Evolutionary conservation across 1,140 invertebrate species (phyloP).

Genomic region (Varroa destructor): DNA sequence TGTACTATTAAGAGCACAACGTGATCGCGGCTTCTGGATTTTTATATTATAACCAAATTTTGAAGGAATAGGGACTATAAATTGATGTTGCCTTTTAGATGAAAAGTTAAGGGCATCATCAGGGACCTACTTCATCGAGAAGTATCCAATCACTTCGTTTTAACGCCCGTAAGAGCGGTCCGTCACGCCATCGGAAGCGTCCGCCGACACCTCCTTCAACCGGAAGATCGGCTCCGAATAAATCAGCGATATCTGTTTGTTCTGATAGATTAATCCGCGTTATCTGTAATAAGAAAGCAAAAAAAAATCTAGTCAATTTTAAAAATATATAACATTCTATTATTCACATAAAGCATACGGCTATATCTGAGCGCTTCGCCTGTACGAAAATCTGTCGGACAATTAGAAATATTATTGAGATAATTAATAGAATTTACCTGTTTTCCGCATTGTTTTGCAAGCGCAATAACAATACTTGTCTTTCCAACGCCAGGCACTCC

Average conservation of each 20-base stretch:
- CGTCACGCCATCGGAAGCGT: constrained; percentile 87
- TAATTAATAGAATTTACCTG: constrained; percentile 31
- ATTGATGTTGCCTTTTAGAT: no score
- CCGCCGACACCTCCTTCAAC: constrained; percentile 69
- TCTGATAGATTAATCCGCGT: constrained; percentile 94
- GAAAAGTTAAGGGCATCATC: no score
- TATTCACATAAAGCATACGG: no score
- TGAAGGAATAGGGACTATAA: no score
- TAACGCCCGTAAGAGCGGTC: constrained; percentile 79
- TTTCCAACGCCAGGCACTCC: constrained; percentile 97
- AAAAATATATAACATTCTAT: no score
- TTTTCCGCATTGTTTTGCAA: constrained; percentile 70
- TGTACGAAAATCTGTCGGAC: no score
- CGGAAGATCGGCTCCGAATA: constrained; percentile 95
- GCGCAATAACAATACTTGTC: constrained; percentile 79
- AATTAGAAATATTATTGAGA: not conserved
- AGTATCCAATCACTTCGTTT: constrained; percentile 89
- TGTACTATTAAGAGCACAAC: no score
- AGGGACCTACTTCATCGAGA: constrained; percentile 63
- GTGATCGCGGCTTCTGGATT: no score
- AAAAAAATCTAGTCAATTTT: no score
- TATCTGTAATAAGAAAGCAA: constrained; percentile 40
- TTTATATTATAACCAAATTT: no score
- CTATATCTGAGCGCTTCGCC: no score
- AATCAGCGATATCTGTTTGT: constrained; percentile 92